Percentiles rank a stretch among this genome's conserved stretches.
Conservation (phyloP, 2,888 invertebrate species). For the Cyaniris semiargus region DNA sequence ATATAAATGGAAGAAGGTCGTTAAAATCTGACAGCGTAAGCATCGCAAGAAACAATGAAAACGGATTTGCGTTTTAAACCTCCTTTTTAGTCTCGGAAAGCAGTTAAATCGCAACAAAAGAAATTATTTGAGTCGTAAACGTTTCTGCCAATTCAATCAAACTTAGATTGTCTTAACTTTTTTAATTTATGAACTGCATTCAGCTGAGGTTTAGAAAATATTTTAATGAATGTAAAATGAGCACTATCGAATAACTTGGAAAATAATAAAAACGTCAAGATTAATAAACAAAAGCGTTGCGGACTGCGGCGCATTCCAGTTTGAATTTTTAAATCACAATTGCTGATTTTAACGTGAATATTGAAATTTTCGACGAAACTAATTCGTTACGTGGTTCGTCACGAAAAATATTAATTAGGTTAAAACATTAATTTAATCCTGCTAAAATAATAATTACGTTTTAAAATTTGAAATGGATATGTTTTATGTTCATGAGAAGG, state of each 20-base stretch:
- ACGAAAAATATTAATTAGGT: background rate
- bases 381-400: background rate
- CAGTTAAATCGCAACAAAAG: conserved; percentile 8
- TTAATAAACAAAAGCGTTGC: background rate
- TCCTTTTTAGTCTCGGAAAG: background rate
- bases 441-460: background rate
- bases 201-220: background rate
- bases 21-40: background rate
- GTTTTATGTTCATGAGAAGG: background rate
- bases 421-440: background rate
- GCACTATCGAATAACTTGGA: background rate
- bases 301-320: background rate
- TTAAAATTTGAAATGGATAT: background rate
- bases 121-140: conserved; percentile 6
- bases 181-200: conserved; percentile 8
- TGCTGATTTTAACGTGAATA: background rate
- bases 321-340: background rate
- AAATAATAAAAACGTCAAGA: background rate
- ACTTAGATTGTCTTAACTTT: conserved; percentile 1
- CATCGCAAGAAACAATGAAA: background rate
- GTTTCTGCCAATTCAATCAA: conserved; percentile 6
- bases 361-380: background rate
- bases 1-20: background rate
- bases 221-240: background rate
- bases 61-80: background rate